A percentile compares a stretch with the other conserved stretches of the same genome.
These are phyloP conservation scores for Gallirallus australis DNA, from an alignment of 2,797 vertebrate species.

Conservation along the genomic window DNA sequence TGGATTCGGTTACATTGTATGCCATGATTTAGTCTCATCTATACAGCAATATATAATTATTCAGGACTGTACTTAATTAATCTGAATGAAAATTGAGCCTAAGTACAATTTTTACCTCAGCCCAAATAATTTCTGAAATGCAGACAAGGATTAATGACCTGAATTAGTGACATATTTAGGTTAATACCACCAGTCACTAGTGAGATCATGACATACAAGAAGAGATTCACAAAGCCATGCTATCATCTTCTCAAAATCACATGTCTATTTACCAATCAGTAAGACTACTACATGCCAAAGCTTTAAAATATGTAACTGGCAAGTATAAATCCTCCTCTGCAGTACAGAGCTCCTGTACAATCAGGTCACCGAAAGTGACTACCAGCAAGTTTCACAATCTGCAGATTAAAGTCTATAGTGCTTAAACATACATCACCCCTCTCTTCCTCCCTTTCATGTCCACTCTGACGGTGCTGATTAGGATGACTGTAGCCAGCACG, in stretches of 20 bases:
- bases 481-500: constrained; percentile 90
- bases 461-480: constrained; percentile 86
- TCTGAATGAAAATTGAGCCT: neutral
- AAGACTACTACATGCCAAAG: neutral
- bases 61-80: neutral
- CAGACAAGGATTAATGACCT: neutral
- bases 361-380: neutral
- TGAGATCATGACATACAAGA: neutral
- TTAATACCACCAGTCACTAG: neutral
- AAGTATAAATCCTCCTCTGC: neutral
- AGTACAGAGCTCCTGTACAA: neutral
- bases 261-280: neutral
- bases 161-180: neutral
- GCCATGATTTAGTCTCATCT: neutral
- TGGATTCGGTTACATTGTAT: neutral
- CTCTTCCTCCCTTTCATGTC: constrained; percentile 92
- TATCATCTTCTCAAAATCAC: neutral
- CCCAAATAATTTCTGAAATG: neutral
- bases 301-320: neutral
- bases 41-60: neutral
- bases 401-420: neutral
- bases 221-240: neutral
- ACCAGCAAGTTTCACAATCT: neutral
- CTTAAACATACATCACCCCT: constrained; percentile 90
- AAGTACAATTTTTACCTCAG: neutral